These are phyloP conservation scores for Apistogramma diplotaenia DNA, from an alignment of 2,113 vertebrate genomes.

Conservation along the genomic window DNA sequence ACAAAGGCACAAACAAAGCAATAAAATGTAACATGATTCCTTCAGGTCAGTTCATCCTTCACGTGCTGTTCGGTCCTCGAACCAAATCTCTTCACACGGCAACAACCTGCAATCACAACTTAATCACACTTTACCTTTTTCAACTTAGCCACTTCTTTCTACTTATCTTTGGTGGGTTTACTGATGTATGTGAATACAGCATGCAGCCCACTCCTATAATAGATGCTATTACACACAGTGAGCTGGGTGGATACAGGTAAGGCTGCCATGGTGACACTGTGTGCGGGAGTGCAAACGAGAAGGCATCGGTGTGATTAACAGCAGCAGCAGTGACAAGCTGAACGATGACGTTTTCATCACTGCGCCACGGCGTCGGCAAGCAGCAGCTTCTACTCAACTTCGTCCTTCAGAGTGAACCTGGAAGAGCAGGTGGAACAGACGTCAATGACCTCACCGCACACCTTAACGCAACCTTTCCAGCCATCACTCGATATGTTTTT, in stretches of 20 bases:
- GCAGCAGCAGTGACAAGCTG: conserved; percentile 10
- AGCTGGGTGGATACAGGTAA: conserved; percentile 23
- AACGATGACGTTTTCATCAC: neutral
- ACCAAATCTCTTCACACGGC: neutral
- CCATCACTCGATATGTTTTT: too few relatives aligned
- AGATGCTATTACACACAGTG: neutral
- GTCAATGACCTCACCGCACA: too few relatives aligned
- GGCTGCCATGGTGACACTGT: conserved; percentile 13
- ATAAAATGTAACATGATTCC: neutral
- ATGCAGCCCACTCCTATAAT: neutral
- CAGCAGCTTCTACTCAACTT: conserved; percentile 49
- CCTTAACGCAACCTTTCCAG: too few relatives aligned
- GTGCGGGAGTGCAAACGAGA: conserved; percentile 6
- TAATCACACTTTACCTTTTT: neutral
- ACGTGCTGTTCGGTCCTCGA: conserved; percentile 4
- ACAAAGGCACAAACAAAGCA: neutral
- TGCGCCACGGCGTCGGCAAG: neutral
- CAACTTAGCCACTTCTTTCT: neutral
- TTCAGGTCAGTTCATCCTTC: neutral
- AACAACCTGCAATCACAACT: conserved; percentile 10
- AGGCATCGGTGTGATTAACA: conserved; percentile 67
- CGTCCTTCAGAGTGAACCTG: conserved; percentile 76
- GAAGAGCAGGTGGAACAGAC: neutral
- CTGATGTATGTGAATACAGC: neutral
- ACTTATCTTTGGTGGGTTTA: conserved; percentile 44